These are phyloP conservation scores for Mustela lutreola DNA, from an alignment of 2,113 vertebrate genomes.

Conservation along the genomic window DNA sequence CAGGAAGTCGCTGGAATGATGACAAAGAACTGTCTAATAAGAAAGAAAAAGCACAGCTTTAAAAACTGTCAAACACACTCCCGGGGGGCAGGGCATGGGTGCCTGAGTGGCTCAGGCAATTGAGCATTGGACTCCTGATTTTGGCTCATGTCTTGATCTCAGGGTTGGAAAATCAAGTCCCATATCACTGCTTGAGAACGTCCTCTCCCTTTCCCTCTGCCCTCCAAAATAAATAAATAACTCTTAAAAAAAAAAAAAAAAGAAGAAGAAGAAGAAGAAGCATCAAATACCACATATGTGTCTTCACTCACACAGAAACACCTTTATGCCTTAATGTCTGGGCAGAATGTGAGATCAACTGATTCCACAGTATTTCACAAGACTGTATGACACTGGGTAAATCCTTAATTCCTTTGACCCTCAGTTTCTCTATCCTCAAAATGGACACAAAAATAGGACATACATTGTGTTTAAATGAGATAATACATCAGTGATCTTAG, in stretches of 20 bases:
- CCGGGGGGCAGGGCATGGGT: neutral
- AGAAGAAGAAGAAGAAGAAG: neutral
- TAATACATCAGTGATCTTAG: neutral
- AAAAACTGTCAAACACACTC: neutral
- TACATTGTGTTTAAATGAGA: neutral
- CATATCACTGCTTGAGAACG: rapidly evolving
- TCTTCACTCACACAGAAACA: neutral
- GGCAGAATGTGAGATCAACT: neutral
- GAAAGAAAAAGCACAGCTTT: neutral
- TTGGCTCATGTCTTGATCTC: neutral
- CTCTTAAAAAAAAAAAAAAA: neutral
- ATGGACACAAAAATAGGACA: neutral
- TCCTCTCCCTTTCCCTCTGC: neutral
- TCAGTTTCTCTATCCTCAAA: neutral
- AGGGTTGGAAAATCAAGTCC: neutral
- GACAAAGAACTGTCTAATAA: neutral
- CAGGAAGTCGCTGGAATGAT: rapidly evolving
- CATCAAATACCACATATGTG: rapidly evolving
- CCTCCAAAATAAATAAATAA: neutral
- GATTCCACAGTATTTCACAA: neutral
- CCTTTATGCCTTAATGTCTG: neutral
- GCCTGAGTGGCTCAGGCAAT: neutral
- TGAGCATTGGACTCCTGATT: neutral
- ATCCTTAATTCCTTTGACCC: neutral
- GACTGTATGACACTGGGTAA: neutral